Conservation (phyloP, 2,113 vertebrate genomes). For the Heterotilapia buettikoferi region DNA sequence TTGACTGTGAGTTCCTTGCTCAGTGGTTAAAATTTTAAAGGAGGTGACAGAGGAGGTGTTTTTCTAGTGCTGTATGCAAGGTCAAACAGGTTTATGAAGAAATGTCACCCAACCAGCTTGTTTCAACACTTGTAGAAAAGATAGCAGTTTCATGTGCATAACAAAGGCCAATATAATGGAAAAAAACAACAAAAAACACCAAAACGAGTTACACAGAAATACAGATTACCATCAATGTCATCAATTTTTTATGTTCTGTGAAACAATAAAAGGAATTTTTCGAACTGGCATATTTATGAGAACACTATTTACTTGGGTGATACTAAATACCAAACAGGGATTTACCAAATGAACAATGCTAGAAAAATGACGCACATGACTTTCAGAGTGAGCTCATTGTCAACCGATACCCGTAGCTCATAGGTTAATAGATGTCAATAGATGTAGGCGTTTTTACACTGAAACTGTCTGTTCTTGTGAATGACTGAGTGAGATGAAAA, state of each 20-base stretch:
- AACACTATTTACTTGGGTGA: background rate
- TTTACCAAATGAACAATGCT: background rate
- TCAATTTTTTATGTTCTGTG: background rate
- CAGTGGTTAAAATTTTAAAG: background rate
- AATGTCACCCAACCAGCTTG: conserved; percentile 13
- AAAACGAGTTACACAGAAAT: background rate
- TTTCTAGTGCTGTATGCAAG: background rate
- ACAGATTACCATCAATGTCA: background rate
- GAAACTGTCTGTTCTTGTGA: background rate
- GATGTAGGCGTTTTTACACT: background rate
- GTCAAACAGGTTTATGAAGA: conserved; percentile 25
- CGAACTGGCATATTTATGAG: background rate
- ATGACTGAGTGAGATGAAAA: background rate
- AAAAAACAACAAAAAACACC: background rate
- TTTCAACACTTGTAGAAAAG: background rate
- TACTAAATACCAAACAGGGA: background rate
- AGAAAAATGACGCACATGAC: background rate
- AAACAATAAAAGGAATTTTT: background rate
- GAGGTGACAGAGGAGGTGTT: conserved; percentile 26
- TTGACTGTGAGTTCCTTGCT: background rate
- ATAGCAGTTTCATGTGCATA: background rate
- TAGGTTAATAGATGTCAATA: background rate
- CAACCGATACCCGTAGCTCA: background rate
- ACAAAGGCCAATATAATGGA: background rate
- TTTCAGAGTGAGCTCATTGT: background rate